Base-by-base conservation (phyloP, 2,797 vertebrate species). In the Crax fasciolata region DNA sequence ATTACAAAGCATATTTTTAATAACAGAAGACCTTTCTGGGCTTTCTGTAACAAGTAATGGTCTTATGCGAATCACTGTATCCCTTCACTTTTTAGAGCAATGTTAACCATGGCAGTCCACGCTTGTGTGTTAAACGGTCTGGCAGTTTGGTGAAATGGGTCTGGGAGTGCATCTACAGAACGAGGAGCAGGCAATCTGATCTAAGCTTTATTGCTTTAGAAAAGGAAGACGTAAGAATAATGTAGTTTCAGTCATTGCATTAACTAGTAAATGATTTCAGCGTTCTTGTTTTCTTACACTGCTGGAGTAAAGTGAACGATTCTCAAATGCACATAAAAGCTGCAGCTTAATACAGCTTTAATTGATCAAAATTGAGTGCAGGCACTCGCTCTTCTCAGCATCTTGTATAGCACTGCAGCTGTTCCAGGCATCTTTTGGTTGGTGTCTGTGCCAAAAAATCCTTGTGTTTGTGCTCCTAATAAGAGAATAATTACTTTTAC, bases 321-420 rank as follows among this genome's bases (percentile, higher is more conserved):
- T 78, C 94, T 93, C 80, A 44, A 84, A 88, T 94, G 71, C 84
- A 19, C 52, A 55, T n/a, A 90, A 95, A 95, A 96, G 59, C 92
- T 89, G 73, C 84, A 76, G 85, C 80, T 95, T 96, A 87, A 91
- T 95, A 90, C 83, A 71, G 76, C 75, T 90, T 95, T 96, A 96
- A 96, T 96, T 96, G 93, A 94, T 93, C 85, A 87, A 93, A 96
- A 96, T 93, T 96, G 77, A 93, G 93, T 84, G 83, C 87, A 90
- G 85, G 68, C 95, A 65, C 80, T 96, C 93, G 94, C 54, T 94
- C 84, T 94, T 94, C 87, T 90, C 93, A 95, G 88, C 95, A 72
- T 95, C 96, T 95, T 96, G 85, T 94, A 63, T 79, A 83, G 89
- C 80, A 87, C 67, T 87, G 96, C 96, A 96, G 96, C 96, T 96